Base-by-base conservation (phyloP, 2,113 vertebrate genomes). In the Odobenus rosmarus region DNA sequence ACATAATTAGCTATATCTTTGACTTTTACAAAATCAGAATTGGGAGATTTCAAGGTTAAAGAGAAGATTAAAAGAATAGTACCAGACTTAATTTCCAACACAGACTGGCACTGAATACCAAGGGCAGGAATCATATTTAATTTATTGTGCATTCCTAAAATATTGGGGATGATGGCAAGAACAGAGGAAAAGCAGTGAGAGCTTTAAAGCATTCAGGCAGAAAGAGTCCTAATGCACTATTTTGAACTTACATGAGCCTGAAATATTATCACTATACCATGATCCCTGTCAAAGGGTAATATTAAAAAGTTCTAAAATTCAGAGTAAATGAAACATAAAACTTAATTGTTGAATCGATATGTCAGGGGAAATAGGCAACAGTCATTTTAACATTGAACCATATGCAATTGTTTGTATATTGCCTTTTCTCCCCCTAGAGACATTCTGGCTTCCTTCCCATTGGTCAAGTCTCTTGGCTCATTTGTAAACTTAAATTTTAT, bases 401-500 rank as follows among this genome's bases (percentile, higher is more conserved):
- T 64, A 18, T 81, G 84, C 64, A 83, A 23, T 84, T 92, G 36
- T 96, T 93, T 89, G 55, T 69, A 31, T 53, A 62, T 83, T 94
- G 28, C 42, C 21, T 62, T 67, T 62, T 33, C 19, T 10, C 8
- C 36, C 80, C 19, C 6, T 49, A 33, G n/a, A 95, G 83, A 39
- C 14, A 10, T 55, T 49, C 55, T 88, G 51, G 10, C 71, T 90
- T 59, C 57, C 18, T 97, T 96, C 39, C 28, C 86, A 95, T 80
- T 94, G 93, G 91, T 96, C 55, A 89, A 87, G 42, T 87, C 88
- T 97, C 93, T 59, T 83, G 79, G 26, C 74, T 97, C 86, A 96
- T 97, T 96, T 96, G 83, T 93, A 95, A 88, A 95, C n/a, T 95
- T 97, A 95, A 95, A 84, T 96, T 92, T 97, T 36, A 95, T 59